phyloP scores from a whole-genome alignment of 2,888 invertebrate genomes.

The Drosophila ustulata region DNA sequence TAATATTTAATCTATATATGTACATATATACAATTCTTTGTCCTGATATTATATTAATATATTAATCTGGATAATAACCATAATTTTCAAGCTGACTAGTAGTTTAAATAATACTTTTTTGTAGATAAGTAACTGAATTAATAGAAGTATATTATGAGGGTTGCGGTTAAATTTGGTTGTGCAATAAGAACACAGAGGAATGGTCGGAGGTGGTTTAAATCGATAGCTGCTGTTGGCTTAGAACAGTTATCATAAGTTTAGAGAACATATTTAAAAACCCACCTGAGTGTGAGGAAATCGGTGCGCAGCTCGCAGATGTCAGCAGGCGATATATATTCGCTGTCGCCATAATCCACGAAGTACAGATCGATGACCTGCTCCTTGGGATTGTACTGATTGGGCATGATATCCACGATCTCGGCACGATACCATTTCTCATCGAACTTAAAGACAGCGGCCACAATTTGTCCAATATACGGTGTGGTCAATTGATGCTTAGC shows the following conservation, averaged over 20 bases:
- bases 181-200: too few species aligned
- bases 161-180: too few species aligned
- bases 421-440: slow-evolving; percentile 91
- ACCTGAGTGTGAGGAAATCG: slow-evolving; percentile 86
- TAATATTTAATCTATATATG: too few species aligned
- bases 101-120: too few species aligned
- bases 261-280: not conserved
- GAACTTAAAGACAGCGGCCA: slow-evolving; percentile 93
- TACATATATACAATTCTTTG: too few species aligned
- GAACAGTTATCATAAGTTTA: not conserved
- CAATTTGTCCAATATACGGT: slow-evolving; percentile 90
- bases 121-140: too few species aligned
- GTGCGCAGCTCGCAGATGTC: slow-evolving; percentile 91
- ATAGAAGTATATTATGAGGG: too few species aligned
- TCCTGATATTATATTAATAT: too few species aligned
- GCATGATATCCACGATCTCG: slow-evolving; percentile 88
- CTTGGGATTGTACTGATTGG: slow-evolving; percentile 88
- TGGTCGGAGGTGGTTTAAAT: too few species aligned
- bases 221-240: too few species aligned
- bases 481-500: slow-evolving; percentile 87
- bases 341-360: slow-evolving; percentile 95
- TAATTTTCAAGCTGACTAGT: too few species aligned
- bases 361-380: slow-evolving; percentile 90
- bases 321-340: slow-evolving; percentile 88
- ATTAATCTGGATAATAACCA: too few species aligned